Conservation (phyloP, 2,113 vertebrate genomes). For the Neodon shergylaensis region DNA sequence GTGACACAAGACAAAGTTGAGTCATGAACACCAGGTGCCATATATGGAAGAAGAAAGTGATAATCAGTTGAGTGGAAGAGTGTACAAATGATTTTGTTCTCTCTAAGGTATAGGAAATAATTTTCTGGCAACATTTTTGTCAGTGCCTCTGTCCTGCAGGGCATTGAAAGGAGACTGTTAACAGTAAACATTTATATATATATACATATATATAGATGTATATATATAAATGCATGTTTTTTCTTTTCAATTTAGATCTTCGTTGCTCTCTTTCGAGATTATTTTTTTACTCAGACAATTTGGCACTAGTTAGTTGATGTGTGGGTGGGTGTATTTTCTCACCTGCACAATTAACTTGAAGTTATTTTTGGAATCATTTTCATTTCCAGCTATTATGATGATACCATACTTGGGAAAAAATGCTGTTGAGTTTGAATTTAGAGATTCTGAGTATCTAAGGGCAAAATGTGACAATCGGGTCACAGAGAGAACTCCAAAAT, state of each 20-base stretch:
- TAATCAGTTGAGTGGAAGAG: neutral
- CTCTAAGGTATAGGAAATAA: neutral
- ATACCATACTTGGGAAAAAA: conserved; percentile 74
- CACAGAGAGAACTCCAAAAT: conserved; percentile 57
- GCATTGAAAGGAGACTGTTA: conserved; percentile 8
- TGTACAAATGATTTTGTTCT: conserved; percentile 10
- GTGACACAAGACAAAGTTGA: conserved; percentile 54
- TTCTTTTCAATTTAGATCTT: neutral
- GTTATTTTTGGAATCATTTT: conserved; percentile 77
- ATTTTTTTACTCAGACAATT: conserved; percentile 70
- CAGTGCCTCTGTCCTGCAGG: neutral
- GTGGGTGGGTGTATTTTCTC: conserved; percentile 76
- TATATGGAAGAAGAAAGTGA: conserved; percentile 23
- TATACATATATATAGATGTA: conserved; percentile 53
- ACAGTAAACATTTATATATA: conserved; percentile 45
- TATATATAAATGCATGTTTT: conserved; percentile 29
- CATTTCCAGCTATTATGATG: conserved; percentile 72
- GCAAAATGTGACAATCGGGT: conserved; percentile 65
- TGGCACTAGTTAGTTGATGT: conserved; percentile 70
- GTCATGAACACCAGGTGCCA: neutral
- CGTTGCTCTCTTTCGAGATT: conserved; percentile 54
- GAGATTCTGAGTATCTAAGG: conserved; percentile 64
- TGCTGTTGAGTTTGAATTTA: conserved; percentile 62
- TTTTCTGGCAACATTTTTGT: conserved; percentile 43
- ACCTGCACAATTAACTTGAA: conserved; percentile 78